Evolutionary conservation across 2,888 invertebrate genomes (phyloP).

Genomic region (Pyrocoelia pectoralis): DNA sequence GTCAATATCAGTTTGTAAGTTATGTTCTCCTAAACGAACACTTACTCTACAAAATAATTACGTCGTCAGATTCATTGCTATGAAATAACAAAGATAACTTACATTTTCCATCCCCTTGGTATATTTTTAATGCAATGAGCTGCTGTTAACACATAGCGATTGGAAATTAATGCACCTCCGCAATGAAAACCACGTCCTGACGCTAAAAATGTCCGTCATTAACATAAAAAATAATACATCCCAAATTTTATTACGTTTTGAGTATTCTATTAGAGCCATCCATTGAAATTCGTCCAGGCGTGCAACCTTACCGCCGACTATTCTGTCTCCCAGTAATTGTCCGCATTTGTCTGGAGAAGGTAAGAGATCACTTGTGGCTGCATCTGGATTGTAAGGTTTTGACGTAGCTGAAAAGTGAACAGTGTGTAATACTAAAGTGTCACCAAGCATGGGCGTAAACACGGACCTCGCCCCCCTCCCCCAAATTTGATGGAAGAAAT

Average conservation of each 20-base stretch:
- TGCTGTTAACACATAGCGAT: conserved; percentile 75
- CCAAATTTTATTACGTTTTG: conserved; percentile 57
- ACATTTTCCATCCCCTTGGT: conserved; percentile 70
- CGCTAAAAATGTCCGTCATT: conserved; percentile 53
- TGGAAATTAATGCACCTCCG: conserved; percentile 74
- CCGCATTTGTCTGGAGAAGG: conserved; percentile 62
- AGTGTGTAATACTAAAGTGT: too few relatives aligned
- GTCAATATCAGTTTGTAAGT: conserved; percentile 65
- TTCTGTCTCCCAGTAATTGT: conserved; percentile 60
- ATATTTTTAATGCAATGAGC: conserved; percentile 77
- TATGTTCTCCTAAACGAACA: conserved; percentile 73
- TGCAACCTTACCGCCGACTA: conserved; percentile 69
- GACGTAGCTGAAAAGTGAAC: too few relatives aligned
- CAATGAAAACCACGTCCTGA: conserved; percentile 71
- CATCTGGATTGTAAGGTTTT: not conserved
- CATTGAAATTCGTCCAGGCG: conserved; percentile 75
- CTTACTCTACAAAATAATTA: conserved; percentile 59
- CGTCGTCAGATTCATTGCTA: too few relatives aligned
- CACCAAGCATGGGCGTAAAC: too few relatives aligned
- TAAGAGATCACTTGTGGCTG: conserved; percentile 39
- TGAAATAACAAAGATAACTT: conserved; percentile 49
- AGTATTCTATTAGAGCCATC: conserved; percentile 57
- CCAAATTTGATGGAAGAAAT: too few relatives aligned
- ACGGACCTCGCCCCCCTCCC: too few relatives aligned
- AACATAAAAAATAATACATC: not conserved